Evolutionary conservation across 2,888 invertebrate genomes (phyloP), one percentile per base, ranked within the genome.

Genomic region (Fragum fragum): DNA sequence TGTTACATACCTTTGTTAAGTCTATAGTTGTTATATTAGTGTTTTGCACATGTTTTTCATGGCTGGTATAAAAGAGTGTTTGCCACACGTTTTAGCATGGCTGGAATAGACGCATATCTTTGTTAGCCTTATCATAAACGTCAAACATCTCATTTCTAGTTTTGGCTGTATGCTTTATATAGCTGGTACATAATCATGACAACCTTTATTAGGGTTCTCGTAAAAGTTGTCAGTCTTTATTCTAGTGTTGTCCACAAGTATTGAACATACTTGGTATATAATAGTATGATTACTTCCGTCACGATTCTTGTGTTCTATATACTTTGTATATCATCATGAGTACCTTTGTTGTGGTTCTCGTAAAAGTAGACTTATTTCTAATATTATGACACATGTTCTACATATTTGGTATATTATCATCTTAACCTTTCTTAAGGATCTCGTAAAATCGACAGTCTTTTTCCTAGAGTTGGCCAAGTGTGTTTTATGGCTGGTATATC

Each of bases 351-450:
- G 59, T 81, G 74, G 2, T 55, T 59, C 1, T 70, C 66, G 29
- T 74, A 81, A 18, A 28, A 52, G 23, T 47, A 0, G 74, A 23
- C 0, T 53, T 21, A 21, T 18, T 59, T 61, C 72, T 69, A 1
- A 53, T 47, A 9, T 23, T 21, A 6, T 47, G 63, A 75, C 39
- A 82, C 66, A 26, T 9, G 32, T n/a, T n/a, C n/a, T n/a, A n/a
- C n/a, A n/a, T n/a, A n/a, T 3, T 9, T 36, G 9, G 32, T 36
- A 36, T 36, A n/a, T n/a, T n/a, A n/a, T n/a, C n/a, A n/a, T n/a
- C n/a, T n/a, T n/a, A n/a, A 81, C 76, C 73, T 70, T 52, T 70
- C 21, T 76, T 74, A 68, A 77, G 74, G 2, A 42, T 69, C 1
- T 70, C 66, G 42, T 74, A 18, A 28, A 52, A 18, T 47, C 29